Evolutionary conservation across 2,113 vertebrate genomes (phyloP).

Genomic region (Rhinoderma darwinii): DNA sequence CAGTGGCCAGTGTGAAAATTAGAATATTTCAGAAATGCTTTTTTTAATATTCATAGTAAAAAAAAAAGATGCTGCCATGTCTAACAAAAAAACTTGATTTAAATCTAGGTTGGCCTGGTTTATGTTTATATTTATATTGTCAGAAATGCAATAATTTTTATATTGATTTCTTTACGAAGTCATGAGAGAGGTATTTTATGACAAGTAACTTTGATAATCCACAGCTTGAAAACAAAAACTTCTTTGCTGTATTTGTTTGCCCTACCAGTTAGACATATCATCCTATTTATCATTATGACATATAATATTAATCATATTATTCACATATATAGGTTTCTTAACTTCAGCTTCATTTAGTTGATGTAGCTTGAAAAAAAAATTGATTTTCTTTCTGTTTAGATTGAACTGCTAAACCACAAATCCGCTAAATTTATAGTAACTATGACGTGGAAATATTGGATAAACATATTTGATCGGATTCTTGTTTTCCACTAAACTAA

Average conservation of each 20-base stretch:
- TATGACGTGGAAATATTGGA: background rate
- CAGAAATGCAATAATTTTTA: too few species aligned
- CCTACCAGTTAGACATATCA: background rate
- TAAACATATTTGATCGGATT: background rate
- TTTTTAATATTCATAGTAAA: too few species aligned
- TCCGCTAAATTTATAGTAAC: background rate
- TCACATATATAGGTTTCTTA: background rate
- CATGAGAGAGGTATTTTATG: background rate
- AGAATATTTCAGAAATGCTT: too few species aligned
- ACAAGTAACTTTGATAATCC: background rate
- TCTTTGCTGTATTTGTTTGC: background rate
- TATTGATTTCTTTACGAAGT: too few species aligned
- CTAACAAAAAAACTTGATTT: too few species aligned
- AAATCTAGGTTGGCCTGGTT: too few species aligned
- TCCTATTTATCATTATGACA: background rate
- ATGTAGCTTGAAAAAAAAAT: constrained; percentile 1
- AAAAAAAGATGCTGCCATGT: too few species aligned
- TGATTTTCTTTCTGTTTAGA: background rate
- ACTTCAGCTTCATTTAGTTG: background rate
- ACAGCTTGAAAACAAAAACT: too few species aligned
- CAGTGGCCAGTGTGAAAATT: too few species aligned
- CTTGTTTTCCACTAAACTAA: constrained; percentile 20
- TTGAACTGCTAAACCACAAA: background rate
- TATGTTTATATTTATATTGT: too few species aligned
- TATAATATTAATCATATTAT: background rate